phyloP scores from a whole-genome alignment of 2,888 invertebrate species.

The Cotesia congregata region DNA sequence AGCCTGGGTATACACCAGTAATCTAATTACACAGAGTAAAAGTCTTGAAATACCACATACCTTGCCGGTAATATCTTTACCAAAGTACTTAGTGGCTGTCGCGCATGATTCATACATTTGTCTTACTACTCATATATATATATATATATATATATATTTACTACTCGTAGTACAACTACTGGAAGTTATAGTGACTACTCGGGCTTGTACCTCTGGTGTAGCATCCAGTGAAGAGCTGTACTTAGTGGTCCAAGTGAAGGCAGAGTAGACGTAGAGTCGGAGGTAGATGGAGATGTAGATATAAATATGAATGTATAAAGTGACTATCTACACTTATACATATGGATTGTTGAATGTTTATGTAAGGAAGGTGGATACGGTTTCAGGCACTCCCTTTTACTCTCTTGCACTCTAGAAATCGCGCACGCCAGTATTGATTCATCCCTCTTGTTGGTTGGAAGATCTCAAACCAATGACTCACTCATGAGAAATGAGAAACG shows the following conservation, averaged over 20 bases:
- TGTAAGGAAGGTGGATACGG: not conserved
- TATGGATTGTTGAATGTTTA: not conserved
- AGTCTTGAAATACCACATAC: constrained; percentile 11
- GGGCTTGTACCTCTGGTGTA: no score
- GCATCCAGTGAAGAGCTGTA: no score
- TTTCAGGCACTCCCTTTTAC: constrained; percentile 15
- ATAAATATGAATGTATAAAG: not conserved
- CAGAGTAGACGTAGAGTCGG: no score
- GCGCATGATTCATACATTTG: constrained; percentile 11
- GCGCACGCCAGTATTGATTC: constrained; percentile 36
- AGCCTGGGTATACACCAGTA: not conserved
- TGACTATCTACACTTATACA: not conserved
- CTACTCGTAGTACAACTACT: constrained; percentile 6
- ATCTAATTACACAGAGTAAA: not conserved
- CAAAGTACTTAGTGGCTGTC: constrained; percentile 9
- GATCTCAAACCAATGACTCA: constrained; percentile 37
- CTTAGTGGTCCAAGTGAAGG: no score
- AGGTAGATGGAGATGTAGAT: not conserved
- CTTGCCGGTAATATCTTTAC: not conserved
- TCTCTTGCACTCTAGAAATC: constrained; percentile 12
- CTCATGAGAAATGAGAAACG: constrained; percentile 19
- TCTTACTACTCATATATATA: constrained; percentile 2
- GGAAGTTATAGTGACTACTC: not conserved
- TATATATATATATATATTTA: constrained; percentile 6
- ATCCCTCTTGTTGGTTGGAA: constrained; percentile 21